Evolutionary conservation across 2,113 vertebrate species (phyloP).

Genomic region (Tragelaphus strepsiceros): DNA sequence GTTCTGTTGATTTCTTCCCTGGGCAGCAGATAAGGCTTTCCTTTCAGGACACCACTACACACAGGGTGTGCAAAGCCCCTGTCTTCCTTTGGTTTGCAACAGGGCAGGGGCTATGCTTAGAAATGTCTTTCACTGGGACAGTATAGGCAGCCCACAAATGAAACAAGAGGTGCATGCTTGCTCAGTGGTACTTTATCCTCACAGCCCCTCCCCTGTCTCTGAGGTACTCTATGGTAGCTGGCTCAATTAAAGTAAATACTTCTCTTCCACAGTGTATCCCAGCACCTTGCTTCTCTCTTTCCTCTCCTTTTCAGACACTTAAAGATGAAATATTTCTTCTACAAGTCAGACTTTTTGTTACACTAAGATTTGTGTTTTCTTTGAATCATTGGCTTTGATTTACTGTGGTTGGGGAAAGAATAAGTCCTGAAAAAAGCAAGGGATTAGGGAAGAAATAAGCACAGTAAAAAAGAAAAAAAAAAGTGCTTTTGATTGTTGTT

Average conservation of each 20-base stretch:
- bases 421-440: background rate
- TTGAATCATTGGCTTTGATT: background rate
- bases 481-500: background rate
- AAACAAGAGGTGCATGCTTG: accelerated
- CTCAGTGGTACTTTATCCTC: background rate
- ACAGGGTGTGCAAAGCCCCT: background rate
- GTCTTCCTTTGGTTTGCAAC: background rate
- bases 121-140: background rate
- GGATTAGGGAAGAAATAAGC: background rate
- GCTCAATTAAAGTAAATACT: background rate
- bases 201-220: background rate
- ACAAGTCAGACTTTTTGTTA: background rate
- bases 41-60: background rate
- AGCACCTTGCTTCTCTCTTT: background rate
- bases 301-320: background rate
- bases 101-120: accelerated
- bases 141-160: background rate
- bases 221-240: background rate
- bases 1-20: background rate
- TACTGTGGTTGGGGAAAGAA: background rate
- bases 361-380: background rate
- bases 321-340: background rate
- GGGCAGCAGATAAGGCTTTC: background rate
- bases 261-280: background rate
- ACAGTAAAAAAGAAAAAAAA: background rate